Evolutionary conservation across 2,113 vertebrate genomes (phyloP), one percentile per base, ranked within the genome.

Genomic region (Chrysemys picta): DNA sequence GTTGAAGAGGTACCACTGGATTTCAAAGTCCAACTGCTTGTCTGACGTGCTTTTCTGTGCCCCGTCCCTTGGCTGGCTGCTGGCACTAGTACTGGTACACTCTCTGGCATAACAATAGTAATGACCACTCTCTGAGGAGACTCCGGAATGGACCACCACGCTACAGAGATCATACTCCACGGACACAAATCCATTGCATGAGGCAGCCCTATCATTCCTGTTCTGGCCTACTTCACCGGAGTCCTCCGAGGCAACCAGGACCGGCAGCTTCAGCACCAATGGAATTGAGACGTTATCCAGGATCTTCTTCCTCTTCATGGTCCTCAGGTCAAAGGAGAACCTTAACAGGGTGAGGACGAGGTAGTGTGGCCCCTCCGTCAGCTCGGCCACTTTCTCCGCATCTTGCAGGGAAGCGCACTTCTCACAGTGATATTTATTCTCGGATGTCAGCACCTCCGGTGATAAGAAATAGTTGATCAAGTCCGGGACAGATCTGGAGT

Each of bases 71-170:
- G 84, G 89, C 25, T 95, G 95, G 4, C 93, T 97, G 0, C 75
- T 87, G 8, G 80, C 35, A 0, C 42, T 0, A 0, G 62, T 59
- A 22, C 97, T 97, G 0, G 96, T 95, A 6, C 98, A 98, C 81
- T 99, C 98, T 2, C 98, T 98, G 31, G 98, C 98, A 10, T 99
- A 99, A 97, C 99, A 99, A 82, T 99, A 99, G 94, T 99, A 99
- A 93, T 99, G 99, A 8, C 99, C 99, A 0, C 98, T 99, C 90
- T 99, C 99, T 0, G 98, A 99, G 84, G 99, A 99, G 91, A 98
- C 92, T 1, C 98, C 99, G 0, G 98, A 99, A 83, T 99, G 99
- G 52, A 99, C 98, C 80, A 99, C 98, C 6, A 99, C 98, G 0
- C 98, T 98, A 90, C 98, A 98, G 9, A 99, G 98, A 91, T 98